Percentiles rank a stretch among this genome's conserved stretches.
Evolutionary conservation across 1,140 invertebrate genomes (phyloP).

Genomic region (Bathynomus jamesi): DNA sequence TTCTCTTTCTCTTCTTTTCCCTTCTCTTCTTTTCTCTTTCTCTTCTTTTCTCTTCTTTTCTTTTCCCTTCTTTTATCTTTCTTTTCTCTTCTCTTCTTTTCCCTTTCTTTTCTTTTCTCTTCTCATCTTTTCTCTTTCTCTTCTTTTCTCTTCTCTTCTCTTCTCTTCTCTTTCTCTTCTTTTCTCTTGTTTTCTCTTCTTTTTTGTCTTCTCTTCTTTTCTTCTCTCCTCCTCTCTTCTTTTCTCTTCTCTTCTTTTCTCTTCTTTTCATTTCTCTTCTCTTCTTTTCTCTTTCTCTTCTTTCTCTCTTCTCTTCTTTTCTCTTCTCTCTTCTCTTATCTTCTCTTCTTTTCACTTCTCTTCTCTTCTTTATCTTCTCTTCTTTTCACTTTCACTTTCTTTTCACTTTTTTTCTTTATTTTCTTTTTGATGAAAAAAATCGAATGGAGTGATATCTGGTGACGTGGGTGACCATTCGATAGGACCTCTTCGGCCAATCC

Average conservation of each 20-base stretch:
- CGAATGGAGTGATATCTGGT: too few species aligned
- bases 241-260: neutral
- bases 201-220: neutral
- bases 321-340: neutral
- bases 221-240: neutral
- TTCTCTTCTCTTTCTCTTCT: neutral
- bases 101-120: neutral
- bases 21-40: neutral
- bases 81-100: neutral
- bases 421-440: too few species aligned
- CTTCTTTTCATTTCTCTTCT: neutral
- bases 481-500: too few species aligned
- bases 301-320: neutral
- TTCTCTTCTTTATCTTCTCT: neutral
- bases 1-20: neutral
- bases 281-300: neutral
- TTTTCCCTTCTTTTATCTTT: neutral
- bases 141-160: neutral
- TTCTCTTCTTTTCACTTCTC: neutral
- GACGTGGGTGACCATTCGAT: too few species aligned
- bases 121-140: neutral
- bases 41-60: neutral
- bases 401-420: neutral
- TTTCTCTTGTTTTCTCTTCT: neutral
- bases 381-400: neutral